Conservation (phyloP, 64 coral and sea anemone genomes). For the Platygyra sinensis region DNA sequence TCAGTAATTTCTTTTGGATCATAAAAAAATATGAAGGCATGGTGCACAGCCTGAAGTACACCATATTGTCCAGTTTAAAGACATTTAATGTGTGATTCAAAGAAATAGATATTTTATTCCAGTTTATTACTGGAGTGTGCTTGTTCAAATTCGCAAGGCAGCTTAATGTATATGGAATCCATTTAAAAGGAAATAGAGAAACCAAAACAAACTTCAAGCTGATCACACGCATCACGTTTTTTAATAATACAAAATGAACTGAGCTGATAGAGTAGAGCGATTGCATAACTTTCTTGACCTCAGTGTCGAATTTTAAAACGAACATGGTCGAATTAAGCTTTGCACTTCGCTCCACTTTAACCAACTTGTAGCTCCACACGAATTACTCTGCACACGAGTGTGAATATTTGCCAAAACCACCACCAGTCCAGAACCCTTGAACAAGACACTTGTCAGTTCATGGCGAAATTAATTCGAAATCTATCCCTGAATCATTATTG, state of each 20-base stretch:
- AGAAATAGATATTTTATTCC: background rate
- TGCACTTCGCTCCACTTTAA: background rate
- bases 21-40: too few relatives aligned
- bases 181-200: conserved; percentile 18
- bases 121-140: background rate
- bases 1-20: too few relatives aligned
- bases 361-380: background rate
- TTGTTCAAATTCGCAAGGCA: background rate
- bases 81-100: background rate
- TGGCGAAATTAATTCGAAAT: background rate
- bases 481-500: background rate
- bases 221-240: too few relatives aligned
- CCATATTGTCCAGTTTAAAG: background rate
- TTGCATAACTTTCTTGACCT: background rate
- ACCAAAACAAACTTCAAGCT: background rate
- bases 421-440: background rate
- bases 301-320: background rate
- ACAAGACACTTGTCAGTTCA: background rate
- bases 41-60: background rate
- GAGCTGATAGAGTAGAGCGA: background rate
- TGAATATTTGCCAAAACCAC: background rate
- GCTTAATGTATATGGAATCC: background rate
- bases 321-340: background rate
- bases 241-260: too few relatives aligned
- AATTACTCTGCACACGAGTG: too few relatives aligned